Evolutionary conservation across 1,140 invertebrate genomes (phyloP), one percentile per base, ranked within the genome.

Genomic region (Bombus waltoni): DNA sequence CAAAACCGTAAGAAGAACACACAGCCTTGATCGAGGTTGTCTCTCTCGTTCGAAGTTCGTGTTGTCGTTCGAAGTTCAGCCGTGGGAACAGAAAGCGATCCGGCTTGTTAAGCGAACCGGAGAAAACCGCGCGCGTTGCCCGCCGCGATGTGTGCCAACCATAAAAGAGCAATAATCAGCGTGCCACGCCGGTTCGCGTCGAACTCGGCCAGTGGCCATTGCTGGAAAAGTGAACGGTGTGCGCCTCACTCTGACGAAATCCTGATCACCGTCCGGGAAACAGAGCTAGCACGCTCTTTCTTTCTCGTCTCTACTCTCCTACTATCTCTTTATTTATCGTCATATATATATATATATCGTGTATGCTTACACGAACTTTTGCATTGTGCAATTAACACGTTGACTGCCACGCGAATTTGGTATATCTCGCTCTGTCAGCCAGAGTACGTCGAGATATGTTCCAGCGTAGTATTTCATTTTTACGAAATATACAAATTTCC

Each of bases 91-190:
- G 83, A 85, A 85, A 85, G 83, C 68, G 83, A 78, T 70, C 75
- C 66, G 22, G 76, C 15, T 84, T 70, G 81, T 62, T 53, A 83
- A 84, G 66, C 53, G 83, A 70, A 71, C 40, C 66, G 66, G 76
- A 79, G 83, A 84, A 84, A 84, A 84, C 83, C 77, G 59, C 66
- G 62, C 40, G 25, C 68, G 38, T 3, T 32, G 71, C 22, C 22
- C 13, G 32, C 65, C 59, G 47, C 47, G 77, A 85, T 85, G 83
- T 85, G 83, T 85, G 83, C 77, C 83, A 85, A 57, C 83, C 77
- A 85, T 85, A 85, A 85, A 85, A 85, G 83, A 85, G 83, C 83
- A 85, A 85, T 85, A 85, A 85, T 79, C 83, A 73, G 68, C 76
- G 83, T 47, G 68, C 53, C 83, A 72, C 83, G 76, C 76, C 70